These are phyloP conservation scores for Euspilapteryx auroguttella DNA, from an alignment of 2,888 invertebrate species.

Conservation along the genomic window DNA sequence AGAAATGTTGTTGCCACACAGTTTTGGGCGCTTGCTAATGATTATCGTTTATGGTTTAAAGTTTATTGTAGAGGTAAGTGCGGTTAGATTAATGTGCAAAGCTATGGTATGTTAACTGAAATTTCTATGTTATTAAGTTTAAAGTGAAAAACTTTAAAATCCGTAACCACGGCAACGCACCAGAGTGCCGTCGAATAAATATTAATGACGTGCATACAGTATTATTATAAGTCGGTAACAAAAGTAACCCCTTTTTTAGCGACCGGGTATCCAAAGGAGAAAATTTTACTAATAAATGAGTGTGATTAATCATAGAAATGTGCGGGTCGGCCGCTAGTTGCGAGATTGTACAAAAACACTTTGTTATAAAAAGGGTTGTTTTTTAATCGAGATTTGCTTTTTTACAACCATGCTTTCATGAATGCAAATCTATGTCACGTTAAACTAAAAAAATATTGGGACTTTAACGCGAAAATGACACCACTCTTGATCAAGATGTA, in stretches of 20 bases:
- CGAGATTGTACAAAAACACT: conserved; percentile 1
- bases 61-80: too few relatives aligned
- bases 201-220: conserved; percentile 37
- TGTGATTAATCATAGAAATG: conserved; percentile 52
- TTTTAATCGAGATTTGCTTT: too few relatives aligned
- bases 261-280: conserved; percentile 23
- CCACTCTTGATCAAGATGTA: too few relatives aligned
- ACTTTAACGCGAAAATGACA: too few relatives aligned
- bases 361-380: neutral
- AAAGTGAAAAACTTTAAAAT: neutral
- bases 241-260: conserved; percentile 41
- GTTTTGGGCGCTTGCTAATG: too few relatives aligned
- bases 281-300: conserved; percentile 54
- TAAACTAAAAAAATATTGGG: too few relatives aligned
- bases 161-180: conserved; percentile 12
- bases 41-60: too few relatives aligned
- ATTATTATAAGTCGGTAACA: conserved; percentile 9
- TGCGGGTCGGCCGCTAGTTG: neutral
- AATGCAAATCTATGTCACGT: too few relatives aligned
- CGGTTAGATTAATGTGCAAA: too few relatives aligned
- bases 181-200: conserved; percentile 34
- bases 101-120: too few relatives aligned
- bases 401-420: conserved; percentile 25
- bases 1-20: too few relatives aligned
- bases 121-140: too few relatives aligned